Base-by-base conservation (phyloP, 2,888 invertebrate genomes). In the Galeruca laticollis region DNA sequence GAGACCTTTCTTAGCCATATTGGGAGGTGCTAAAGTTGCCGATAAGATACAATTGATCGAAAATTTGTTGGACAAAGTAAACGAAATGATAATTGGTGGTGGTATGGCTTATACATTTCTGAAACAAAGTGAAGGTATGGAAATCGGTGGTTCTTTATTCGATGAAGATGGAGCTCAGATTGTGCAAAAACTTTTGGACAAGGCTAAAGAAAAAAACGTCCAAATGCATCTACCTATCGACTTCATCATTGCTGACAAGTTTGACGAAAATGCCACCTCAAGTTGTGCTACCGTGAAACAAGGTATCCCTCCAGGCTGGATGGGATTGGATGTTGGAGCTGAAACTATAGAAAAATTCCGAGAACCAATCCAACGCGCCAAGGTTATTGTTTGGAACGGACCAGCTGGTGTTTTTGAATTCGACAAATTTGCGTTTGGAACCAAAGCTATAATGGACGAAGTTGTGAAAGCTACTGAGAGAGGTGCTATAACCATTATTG, bases 51-150 rank as follows among this genome's bases (percentile, higher is more conserved):
- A 94, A 81, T 87, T 99, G 65, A 99, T 99, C 83, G 97, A 99
- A 82, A 99, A 99, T 86, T 86, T 99, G 79, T 86, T 99, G 79
- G 98, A 98, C 84, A 98, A 98, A 88, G 99, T 99, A 0, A 93
- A 99, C 84, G 98, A 98, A 86, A 99, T 99, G 98, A 98, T 99
- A 80, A 98, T 99, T 83, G 98, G 97, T 35, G 99, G 99, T 68
- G 99, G 99, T 71, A 99, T 99, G 99, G 97, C 98, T 0, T 99
- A 95, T 84, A 99, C 99, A 64, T 99, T 99, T 88, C 89, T 99
- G 6, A 99, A 99, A 86, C 94, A 95, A 71, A 86, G 92, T 0
- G 91, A 96, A 80, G 92, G 92, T 73, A 98, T 99, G 96, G 90
- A 94, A 93, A 99, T 99, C 84, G 99, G 99, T 2, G 91, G 90